Evolutionary conservation across 2,888 invertebrate species (phyloP), one percentile per base, ranked within the genome.

Genomic region (Tenthredo mesomela): DNA sequence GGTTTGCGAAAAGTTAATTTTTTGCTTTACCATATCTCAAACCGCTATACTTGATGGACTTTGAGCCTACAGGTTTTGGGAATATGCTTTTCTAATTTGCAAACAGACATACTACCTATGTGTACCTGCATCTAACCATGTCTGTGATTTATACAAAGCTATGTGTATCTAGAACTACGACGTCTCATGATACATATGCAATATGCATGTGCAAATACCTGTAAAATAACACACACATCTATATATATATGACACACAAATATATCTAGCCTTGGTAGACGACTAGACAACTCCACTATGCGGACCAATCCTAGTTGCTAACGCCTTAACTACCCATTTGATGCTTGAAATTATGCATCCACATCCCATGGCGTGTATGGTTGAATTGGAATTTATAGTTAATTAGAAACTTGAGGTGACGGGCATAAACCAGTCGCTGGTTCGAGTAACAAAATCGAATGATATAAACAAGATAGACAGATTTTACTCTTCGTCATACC

Each of bases 301-400:
- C 37, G 2, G 54, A 37, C 61, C 58, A 80, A 80, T 80, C 40
- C 58, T 80, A 21, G 61, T 25, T 3, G 40, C 61, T 21, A n/a
- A 5, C 29, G 2, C 78, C 37, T 18, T 25, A 40, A 37, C 58
- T 78, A 80, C 61, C 58, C 37, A 61, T 37, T 80, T 61, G 61
- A 58, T 61, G 80, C 25, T 61, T 21, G 37, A 80, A 80, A 80
- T 80, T 80, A 80, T 80, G 80, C 80, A 80, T 61, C 61, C 58
- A 29, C 10, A n/a, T 18, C n/a, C 21, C 58, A 25, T 21, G 80
- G 58, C 37, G 80, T 15, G 25, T n/a, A n/a, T 80, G 37, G 37
- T 58, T n/a, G 40, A 40, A 80, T 80, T 80, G 80, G 61, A 80
- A 80, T 80, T 61, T 61, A 80, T 80, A 40, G 61, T 80, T 80